Conservation (phyloP, 1,140 invertebrate species). For the Spodoptera litura region DNA sequence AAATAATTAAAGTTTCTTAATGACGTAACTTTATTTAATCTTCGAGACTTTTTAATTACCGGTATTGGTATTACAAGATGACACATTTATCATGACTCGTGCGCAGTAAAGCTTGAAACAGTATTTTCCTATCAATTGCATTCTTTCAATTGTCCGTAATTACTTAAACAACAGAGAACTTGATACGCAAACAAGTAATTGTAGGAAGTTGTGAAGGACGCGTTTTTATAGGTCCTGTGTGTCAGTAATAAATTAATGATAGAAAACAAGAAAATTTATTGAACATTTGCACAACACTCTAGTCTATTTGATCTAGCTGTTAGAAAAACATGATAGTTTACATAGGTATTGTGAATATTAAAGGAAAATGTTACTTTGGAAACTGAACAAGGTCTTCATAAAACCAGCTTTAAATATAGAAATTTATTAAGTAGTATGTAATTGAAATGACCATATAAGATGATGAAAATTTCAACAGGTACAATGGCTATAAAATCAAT, state of each 20-base stretch:
- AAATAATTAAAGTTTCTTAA: too few species aligned
- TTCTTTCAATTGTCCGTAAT: conserved; percentile 23
- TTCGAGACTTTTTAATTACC: neutral
- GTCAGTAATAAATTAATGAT: neutral
- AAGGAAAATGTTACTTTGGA: too few species aligned
- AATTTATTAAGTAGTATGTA: too few species aligned
- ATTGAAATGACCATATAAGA: too few species aligned
- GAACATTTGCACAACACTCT: neutral
- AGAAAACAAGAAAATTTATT: neutral
- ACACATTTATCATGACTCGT: conserved; percentile 4
- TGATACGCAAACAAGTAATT: conserved; percentile 33
- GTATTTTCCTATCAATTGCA: conserved; percentile 23
- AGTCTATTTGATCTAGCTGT: neutral
- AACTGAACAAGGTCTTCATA: too few species aligned
- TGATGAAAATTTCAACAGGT: too few species aligned
- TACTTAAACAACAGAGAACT: neutral
- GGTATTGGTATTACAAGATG: neutral
- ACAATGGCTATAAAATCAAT: too few species aligned
- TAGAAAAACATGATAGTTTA: neutral
- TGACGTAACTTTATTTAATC: neutral
- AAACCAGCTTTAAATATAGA: too few species aligned
- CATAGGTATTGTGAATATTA: too few species aligned
- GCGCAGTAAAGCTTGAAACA: conserved; percentile 1
- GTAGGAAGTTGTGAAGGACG: conserved; percentile 23
- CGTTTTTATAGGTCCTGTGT: conserved; percentile 17